Evolutionary conservation across 2,888 invertebrate species (phyloP).

Genomic region (Cephus pygmeus): DNA sequence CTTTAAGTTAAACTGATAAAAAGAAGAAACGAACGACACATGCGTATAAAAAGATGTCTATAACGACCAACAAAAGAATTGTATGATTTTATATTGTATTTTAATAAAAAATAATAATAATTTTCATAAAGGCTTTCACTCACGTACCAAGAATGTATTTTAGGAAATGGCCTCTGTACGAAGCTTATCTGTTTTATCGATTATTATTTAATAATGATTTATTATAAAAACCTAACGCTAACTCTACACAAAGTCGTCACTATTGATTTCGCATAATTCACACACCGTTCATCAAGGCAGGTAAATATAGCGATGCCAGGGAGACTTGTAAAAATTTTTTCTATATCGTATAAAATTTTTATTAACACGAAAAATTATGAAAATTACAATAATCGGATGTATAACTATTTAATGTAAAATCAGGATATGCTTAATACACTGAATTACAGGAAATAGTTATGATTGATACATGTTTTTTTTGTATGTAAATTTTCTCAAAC

Average conservation of each 20-base stretch:
- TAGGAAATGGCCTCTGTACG: neutral
- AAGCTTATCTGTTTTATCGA: neutral
- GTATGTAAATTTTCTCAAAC: too few species aligned
- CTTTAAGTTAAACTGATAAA: too few species aligned
- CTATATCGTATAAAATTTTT: neutral
- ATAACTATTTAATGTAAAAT: neutral
- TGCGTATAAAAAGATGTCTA: neutral
- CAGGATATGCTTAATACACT: neutral
- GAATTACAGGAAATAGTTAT: neutral
- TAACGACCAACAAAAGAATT: neutral
- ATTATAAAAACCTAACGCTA: neutral
- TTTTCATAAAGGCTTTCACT: constrained; percentile 14
- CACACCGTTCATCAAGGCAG: neutral
- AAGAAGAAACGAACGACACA: neutral
- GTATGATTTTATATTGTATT: constrained; percentile 42
- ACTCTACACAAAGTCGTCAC: neutral
- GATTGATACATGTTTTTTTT: too few species aligned
- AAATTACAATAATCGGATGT: neutral
- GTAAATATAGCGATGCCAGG: too few species aligned
- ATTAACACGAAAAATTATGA: neutral
- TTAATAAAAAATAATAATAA: constrained; percentile 35
- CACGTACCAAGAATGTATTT: neutral
- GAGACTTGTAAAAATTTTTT: too few species aligned
- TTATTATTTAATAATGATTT: neutral
- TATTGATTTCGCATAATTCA: neutral